Evolutionary conservation across 2,888 invertebrate genomes (phyloP), one percentile per base, ranked within the genome.

Genomic region (Pyralis farinalis): DNA sequence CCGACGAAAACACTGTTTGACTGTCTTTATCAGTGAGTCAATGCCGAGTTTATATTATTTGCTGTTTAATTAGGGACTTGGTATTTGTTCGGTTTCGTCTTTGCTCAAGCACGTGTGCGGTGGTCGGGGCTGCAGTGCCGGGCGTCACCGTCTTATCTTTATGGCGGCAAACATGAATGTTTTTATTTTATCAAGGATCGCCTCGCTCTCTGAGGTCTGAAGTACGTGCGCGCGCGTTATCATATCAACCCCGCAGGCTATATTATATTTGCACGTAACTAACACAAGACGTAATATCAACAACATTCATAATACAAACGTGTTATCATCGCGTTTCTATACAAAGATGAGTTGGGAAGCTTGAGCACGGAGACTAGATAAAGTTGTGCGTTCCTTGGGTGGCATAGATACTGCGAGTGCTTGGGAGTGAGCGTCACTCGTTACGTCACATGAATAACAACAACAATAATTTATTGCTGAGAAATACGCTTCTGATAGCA

Each of bases 111-210:
- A 61, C 69, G 70, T 72, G 73, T 64, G 70, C 62, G 77, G 81
- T 76, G 84, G 85, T 70, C 78, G 63, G 64, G 70, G 61, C 62
- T 62, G 66, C 60, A 58, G 65, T 54, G 54, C 42, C 62, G 64
- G 65, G 68, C 80, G 78, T 77, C 76, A 59, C 55, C 7, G 5
- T 43, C 35, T 75, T 88, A 87, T 87, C 85, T 88, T 85, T 86
- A 85, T 81, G 78, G 71, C 62, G 51, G 68, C 71, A 85, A 85
- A 86, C 80, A 83, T 59, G 58, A 63, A 63, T 70, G 56, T 79
- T 75, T 74, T 75, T 73, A 80, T 78, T 80, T 82, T 84, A 82
- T 79, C 79, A 76, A 64, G 75, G 73, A 73, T 78, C 63, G 68
- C 68, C 59, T 69, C 72, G 69, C 16, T 16, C 70, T 72, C 75